Evolutionary conservation across 1,140 invertebrate species (phyloP).

Genomic region (Aleiodes sp.): DNA sequence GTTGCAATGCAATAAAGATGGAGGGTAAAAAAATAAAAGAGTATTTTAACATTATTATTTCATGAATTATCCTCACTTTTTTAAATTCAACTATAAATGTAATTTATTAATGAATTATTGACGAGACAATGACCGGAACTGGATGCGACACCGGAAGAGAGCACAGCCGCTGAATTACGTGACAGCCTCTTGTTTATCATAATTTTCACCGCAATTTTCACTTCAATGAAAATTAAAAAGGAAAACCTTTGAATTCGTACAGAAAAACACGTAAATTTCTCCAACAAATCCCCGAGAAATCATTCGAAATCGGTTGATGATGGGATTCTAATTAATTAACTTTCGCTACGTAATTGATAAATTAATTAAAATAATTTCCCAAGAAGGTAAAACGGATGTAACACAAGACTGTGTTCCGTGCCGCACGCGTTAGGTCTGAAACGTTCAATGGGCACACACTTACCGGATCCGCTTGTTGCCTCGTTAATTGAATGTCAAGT

Average conservation of each 20-base stretch:
- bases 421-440: conserved; percentile 20
- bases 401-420: too few relatives aligned
- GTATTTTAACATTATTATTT: too few relatives aligned
- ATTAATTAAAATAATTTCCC: background rate
- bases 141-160: conserved; percentile 47
- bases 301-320: too few relatives aligned
- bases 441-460: background rate
- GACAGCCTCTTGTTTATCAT: too few relatives aligned
- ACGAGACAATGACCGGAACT: conserved; percentile 57
- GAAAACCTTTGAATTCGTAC: too few relatives aligned
- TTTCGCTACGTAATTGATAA: background rate
- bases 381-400: conserved; percentile 6
- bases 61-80: too few relatives aligned
- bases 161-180: conserved; percentile 27
- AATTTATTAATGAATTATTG: conserved; percentile 58
- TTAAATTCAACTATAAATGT: conserved; percentile 42
- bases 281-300: too few relatives aligned
- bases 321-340: too few relatives aligned
- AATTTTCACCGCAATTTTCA: too few relatives aligned
- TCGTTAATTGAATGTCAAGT: conserved; percentile 47
- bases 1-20: too few relatives aligned
- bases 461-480: conserved; percentile 1
- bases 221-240: too few relatives aligned
- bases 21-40: background rate
- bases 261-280: too few relatives aligned